Base-by-base conservation (phyloP, 2,888 invertebrate species). In the Folsomia candida region DNA sequence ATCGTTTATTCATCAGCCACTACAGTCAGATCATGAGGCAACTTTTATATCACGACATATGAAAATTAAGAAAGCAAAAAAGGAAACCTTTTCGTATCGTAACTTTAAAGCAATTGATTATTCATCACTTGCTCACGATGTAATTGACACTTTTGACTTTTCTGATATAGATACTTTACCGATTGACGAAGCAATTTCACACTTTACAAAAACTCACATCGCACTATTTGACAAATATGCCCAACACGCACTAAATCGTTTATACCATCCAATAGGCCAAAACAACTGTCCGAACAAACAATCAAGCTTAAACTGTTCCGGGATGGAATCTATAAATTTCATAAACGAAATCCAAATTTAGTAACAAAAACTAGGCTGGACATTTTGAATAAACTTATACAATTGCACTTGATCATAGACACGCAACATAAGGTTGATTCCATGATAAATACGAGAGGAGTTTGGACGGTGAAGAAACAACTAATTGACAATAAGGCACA, bases 31-130 rank as follows among this genome's bases (percentile, higher is more conserved):
- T 47, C 47, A 47, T 47, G 47, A 47, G 9, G 47, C 47, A 9
- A 47, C 47, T 11, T 18, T 47, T 47, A 9, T 47, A 9, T 47
- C 47, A 47, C 9, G 18, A 18, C 47, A 18, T 9, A 9, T 47
- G 18, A 11, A 47, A 9, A 47, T 11, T 65, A 47, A 63, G 58
- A n/a, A 22, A 54, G 26, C 22, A 57, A 18, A 1, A 51, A 58
- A 67, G 47, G 59, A 64, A n/a, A 65, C 58, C 11, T 58, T 58
- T n/a, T 11, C 11, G 14, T 58, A 58, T 20, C 6, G 58, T 9
- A 20, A 22, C 47, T 47, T 47, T 47, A 47, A 47, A 47, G 18
- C 9, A 11, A 47, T 47, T 47, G 47, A 47, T 47, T 18, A 47
- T 47, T 11, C 18, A 47, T 9, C 9, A 18, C 47, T 47, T 47